Base-by-base conservation (phyloP, 2,888 invertebrate genomes). In the Iphiclides podalirius region DNA sequence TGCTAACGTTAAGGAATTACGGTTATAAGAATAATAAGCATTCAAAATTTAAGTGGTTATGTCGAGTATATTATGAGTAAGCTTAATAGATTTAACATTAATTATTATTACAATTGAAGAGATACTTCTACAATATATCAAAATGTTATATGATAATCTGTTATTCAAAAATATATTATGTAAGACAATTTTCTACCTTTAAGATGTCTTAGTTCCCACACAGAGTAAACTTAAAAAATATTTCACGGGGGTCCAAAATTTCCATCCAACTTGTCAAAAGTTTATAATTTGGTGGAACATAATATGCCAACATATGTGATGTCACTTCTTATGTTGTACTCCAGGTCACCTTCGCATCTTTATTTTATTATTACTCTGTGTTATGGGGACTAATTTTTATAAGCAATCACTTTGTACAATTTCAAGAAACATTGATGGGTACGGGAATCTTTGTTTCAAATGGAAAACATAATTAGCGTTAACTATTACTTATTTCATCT, bases 401-500 rank as follows among this genome's bases (percentile, higher is more conserved):
- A 47, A 47, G 52, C 56, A 58, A 67, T 75, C 76, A 76, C 72
- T 71, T 67, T 61, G 70, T 73, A 66, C 64, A 52, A 64, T 65
- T 65, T 64, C 55, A 61, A 69, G 78, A 63, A 87, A 86, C 87
- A 83, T 79, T 74, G 87, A 83, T 79, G 75, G 62, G 87, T 88
- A 88, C 87, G 87, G 88, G 87, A 84, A 77, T 85, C 88, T 84
- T 76, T 86, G 87, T 87, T 88, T 87, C 82, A 57, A 55, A 63
- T 63, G 75, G 78, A 80, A 80, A 84, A 82, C 85, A 85, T 86
- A 86, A 86, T 85, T 85, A 86, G 85, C 75, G 72, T 70, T 53
- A 52, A 61, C 48, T 20, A 20, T 20, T 6, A 56, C 62, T 61
- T 59, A 45, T 57, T 55, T 58, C 52, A 54, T 58, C 57, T 52